Conservation (phyloP, 2,113 vertebrate species). For the Balaeniceps rex region DNA sequence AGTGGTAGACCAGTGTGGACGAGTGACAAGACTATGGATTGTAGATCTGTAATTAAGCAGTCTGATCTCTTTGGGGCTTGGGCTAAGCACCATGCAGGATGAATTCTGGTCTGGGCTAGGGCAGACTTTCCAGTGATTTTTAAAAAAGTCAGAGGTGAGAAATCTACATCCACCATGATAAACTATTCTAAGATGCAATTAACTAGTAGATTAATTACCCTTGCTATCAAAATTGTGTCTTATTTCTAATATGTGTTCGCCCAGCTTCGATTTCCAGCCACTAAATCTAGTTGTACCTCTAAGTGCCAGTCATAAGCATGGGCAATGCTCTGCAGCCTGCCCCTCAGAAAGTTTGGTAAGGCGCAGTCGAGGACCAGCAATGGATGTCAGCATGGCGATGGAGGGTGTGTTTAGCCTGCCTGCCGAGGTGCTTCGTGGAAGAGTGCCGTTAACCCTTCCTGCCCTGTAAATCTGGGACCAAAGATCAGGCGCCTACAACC, state of each 20-base stretch:
- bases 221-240: background rate
- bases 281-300: background rate
- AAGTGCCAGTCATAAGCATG: background rate
- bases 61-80: background rate
- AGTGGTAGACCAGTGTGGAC: background rate
- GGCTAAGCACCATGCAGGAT: background rate
- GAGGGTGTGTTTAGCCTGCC: rapidly evolving
- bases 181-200: background rate
- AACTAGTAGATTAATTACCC: background rate
- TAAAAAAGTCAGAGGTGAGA: background rate
- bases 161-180: background rate
- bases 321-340: background rate
- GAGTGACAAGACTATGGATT: background rate
- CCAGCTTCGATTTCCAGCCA: background rate
- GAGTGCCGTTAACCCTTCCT: background rate
- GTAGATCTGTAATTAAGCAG: background rate
- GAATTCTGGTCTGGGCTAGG: background rate
- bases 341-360: no score
- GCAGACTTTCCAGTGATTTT: background rate
- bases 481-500: background rate
- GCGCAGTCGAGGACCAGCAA: rapidly evolving
- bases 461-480: rapidly evolving
- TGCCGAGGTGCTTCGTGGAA: rapidly evolving
- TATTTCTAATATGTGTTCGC: background rate
- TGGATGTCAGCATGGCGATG: rapidly evolving